Evolutionary conservation across 2,797 vertebrate genomes (phyloP).

Genomic region (Notoglanidium macrostoma): DNA sequence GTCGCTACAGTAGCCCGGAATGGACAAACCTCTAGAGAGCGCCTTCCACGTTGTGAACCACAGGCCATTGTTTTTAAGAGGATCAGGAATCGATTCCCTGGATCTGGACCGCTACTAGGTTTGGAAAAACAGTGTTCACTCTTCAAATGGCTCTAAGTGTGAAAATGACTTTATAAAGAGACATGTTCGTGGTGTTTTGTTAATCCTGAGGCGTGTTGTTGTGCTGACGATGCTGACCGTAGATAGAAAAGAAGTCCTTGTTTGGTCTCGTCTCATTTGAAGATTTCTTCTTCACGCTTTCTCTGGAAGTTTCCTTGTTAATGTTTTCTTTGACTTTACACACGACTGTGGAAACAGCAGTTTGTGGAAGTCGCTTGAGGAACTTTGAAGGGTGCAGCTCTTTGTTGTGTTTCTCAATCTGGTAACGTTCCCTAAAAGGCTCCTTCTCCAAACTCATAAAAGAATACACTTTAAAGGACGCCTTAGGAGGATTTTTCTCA

Average conservation of each 20-base stretch:
- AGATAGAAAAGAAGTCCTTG: constrained; percentile 1
- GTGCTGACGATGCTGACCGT: neutral
- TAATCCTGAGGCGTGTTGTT: neutral
- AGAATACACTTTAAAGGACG: neutral
- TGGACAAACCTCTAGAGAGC: too few species aligned
- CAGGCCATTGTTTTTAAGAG: neutral
- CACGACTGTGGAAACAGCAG: neutral
- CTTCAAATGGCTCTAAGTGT: neutral
- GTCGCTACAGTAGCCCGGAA: too few species aligned
- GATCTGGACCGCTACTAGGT: neutral
- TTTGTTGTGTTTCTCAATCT: constrained; percentile 6
- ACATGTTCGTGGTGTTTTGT: neutral
- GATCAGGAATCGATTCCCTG: neutral
- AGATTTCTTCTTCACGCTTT: neutral
- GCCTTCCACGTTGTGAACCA: neutral
- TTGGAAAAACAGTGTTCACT: neutral
- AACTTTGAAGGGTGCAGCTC: neutral
- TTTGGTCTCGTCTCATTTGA: neutral
- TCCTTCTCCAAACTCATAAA: neutral
- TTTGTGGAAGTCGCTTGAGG: neutral
- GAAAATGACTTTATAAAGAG: neutral
- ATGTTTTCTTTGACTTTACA: neutral
- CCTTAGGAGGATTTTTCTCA: neutral
- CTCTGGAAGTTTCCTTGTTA: neutral
- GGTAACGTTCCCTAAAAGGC: neutral